Evolutionary conservation across 2,113 vertebrate genomes (phyloP).

Genomic region (Merops nubicus): DNA sequence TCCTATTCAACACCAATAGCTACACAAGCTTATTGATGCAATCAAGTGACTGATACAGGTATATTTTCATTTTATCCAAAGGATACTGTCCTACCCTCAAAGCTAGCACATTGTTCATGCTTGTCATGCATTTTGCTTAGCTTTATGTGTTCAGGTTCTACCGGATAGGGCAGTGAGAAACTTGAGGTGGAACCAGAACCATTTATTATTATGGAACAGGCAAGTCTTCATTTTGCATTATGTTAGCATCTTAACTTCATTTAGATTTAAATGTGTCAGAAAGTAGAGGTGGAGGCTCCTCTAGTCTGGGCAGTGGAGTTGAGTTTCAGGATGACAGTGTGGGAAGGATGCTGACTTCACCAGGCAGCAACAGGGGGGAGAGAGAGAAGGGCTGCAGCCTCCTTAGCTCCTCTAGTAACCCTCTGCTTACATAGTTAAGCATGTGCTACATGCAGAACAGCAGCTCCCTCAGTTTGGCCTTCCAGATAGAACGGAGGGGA

Average conservation of each 20-base stretch:
- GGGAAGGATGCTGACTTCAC: fast-evolving
- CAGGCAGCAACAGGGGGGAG: background rate
- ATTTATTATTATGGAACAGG: background rate
- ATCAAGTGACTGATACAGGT: fast-evolving
- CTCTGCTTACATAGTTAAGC: background rate
- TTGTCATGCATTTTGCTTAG: background rate
- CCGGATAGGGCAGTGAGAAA: background rate
- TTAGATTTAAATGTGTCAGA: background rate
- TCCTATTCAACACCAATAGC: background rate
- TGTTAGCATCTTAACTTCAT: background rate
- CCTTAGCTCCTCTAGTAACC: background rate
- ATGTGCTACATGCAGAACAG: background rate
- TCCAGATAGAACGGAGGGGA: background rate
- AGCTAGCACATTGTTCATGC: fast-evolving
- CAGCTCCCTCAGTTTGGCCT: background rate
- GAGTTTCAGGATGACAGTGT: fast-evolving
- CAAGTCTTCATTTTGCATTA: background rate
- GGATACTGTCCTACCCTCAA: background rate
- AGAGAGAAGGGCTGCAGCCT: background rate
- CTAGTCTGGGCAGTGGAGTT: fast-evolving
- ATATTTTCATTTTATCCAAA: background rate
- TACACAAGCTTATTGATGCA: background rate
- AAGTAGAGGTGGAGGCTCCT: background rate
- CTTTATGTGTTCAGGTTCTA: background rate
- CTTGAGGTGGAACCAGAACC: background rate